These are phyloP conservation scores for Latrodectus hesperus DNA, from an alignment of 2,888 invertebrate species.

Conservation along the genomic window DNA sequence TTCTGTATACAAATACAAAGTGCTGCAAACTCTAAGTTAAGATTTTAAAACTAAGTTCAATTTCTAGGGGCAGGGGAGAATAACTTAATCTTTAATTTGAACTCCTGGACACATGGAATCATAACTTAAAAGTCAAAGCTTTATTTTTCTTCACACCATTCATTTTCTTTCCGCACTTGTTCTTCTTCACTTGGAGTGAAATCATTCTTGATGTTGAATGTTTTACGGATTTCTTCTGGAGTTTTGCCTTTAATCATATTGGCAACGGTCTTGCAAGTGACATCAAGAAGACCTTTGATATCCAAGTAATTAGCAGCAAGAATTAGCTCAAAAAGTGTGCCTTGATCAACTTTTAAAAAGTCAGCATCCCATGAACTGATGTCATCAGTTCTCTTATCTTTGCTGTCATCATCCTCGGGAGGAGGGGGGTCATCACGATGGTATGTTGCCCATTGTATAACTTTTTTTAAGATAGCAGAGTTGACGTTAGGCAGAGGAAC, in stretches of 20 bases:
- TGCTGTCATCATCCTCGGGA: constrained; percentile 97
- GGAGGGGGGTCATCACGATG: constrained; percentile 95
- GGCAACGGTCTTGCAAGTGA: constrained; percentile 96
- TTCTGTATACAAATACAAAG: too few species aligned
- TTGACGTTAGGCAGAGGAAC: constrained; percentile 98
- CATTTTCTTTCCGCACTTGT: constrained; percentile 92
- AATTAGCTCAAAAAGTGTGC: constrained; percentile 95
- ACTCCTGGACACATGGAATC: background rate
- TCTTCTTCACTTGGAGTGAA: constrained; percentile 94
- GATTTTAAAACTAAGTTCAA: too few species aligned
- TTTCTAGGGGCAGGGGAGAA: too few species aligned
- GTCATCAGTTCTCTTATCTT: constrained; percentile 98
- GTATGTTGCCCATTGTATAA: constrained; percentile 83
- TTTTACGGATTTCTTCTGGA: constrained; percentile 97
- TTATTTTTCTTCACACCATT: constrained; percentile 93
- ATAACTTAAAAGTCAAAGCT: background rate
- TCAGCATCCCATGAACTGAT: constrained; percentile 99
- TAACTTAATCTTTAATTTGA: too few species aligned
- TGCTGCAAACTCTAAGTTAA: too few species aligned
- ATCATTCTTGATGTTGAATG: constrained; percentile 97
- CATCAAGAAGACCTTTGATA: constrained; percentile 94
- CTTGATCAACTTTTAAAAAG: constrained; percentile 98
- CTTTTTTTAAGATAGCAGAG: constrained; percentile 95
- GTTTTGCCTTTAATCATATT: constrained; percentile 99
- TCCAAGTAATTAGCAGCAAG: constrained; percentile 97